Evolutionary conservation across 1,140 invertebrate species (phyloP).

Genomic region (Drosophila kohkoa): DNA sequence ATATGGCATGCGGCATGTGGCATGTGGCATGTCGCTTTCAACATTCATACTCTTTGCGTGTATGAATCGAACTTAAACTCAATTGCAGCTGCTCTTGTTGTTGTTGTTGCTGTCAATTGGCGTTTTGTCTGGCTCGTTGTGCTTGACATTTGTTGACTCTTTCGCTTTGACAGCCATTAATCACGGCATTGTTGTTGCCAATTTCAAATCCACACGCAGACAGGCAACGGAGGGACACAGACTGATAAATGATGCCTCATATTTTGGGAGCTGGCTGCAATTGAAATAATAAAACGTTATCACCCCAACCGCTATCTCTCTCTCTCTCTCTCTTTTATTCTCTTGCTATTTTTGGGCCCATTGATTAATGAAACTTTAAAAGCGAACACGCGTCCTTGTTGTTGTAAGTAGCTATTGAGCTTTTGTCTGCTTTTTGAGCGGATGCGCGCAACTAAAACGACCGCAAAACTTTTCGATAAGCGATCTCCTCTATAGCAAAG

Average conservation of each 20-base stretch:
- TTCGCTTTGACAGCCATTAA: conserved; percentile 82
- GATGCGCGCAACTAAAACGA: conserved; percentile 45
- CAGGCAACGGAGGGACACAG: conserved; percentile 31
- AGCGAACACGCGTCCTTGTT: conserved; percentile 60
- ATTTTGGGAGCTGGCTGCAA: conserved; percentile 71
- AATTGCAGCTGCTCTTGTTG: conserved; percentile 16
- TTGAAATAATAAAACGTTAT: conserved; percentile 78
- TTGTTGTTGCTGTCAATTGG: conserved; percentile 48
- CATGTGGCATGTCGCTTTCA: neutral
- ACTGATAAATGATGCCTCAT: conserved; percentile 80
- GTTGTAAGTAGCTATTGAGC: conserved; percentile 13
- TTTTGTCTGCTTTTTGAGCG: conserved; percentile 37
- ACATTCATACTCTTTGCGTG: neutral
- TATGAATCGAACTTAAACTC: conserved; percentile 17
- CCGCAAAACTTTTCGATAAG: conserved; percentile 58
- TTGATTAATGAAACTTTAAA: conserved; percentile 83
- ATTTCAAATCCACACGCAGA: conserved; percentile 69
- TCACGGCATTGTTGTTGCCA: conserved; percentile 81
- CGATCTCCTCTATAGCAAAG: conserved; percentile 31
- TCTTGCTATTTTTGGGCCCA: conserved; percentile 5
- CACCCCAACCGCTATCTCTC: neutral
- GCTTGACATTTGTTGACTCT: conserved; percentile 80
- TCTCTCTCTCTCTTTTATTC: no score
- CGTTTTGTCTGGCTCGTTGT: conserved; percentile 36
- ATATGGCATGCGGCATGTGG: neutral